Percentiles rank a stretch among this genome's conserved stretches.
Evolutionary conservation across 2,888 invertebrate species (phyloP).

Genomic region (Anodontia alba): DNA sequence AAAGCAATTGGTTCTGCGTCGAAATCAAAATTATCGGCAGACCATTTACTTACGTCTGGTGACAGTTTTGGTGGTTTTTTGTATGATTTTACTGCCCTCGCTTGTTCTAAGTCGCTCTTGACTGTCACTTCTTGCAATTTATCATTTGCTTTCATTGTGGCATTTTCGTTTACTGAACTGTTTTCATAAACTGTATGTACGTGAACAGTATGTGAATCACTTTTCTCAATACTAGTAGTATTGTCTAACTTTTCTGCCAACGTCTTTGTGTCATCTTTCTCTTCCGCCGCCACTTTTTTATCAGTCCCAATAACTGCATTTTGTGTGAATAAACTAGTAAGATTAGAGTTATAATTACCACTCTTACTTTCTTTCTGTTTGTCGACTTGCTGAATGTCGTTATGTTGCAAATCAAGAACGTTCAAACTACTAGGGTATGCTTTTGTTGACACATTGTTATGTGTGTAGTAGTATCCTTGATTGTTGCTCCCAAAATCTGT

Average conservation of each 20-base stretch:
- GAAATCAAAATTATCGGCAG: neutral
- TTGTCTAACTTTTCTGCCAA: neutral
- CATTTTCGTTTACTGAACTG: neutral
- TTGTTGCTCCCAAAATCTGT: neutral
- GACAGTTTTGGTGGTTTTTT: neutral
- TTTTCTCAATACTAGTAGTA: neutral
- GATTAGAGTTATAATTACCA: neutral
- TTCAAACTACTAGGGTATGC: neutral
- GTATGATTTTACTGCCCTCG: too few relatives aligned
- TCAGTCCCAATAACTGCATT: neutral
- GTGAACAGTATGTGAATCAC: neutral
- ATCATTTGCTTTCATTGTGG: neutral
- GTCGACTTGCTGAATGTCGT: neutral
- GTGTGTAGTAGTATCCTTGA: neutral
- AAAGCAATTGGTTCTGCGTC: neutral
- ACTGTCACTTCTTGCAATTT: neutral
- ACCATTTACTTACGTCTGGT: neutral
- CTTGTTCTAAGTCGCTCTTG: too few relatives aligned
- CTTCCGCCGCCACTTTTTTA: neutral
- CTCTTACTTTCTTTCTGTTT: neutral
- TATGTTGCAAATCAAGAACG: neutral
- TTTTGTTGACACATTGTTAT: neutral
- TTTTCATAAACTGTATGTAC: neutral
- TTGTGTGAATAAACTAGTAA: neutral
- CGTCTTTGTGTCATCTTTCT: too few relatives aligned